Conservation (phyloP, 1,140 invertebrate species). For the Uloborus diversus region DNA sequence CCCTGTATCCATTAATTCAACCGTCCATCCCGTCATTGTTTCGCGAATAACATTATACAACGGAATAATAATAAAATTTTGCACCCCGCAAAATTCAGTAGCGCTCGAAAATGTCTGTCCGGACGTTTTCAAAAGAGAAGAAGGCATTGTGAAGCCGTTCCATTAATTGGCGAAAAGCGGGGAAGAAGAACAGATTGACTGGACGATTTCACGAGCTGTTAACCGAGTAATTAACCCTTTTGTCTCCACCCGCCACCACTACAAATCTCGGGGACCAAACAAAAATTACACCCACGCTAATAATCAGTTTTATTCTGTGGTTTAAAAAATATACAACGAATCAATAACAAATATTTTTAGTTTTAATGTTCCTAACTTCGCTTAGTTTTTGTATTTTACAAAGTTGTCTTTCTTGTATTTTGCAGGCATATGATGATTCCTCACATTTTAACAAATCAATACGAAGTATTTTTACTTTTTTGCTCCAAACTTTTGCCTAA, state of each 20-base stretch:
- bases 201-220: slow-evolving; percentile 56
- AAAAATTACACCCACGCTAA: too few species aligned
- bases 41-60: neutral
- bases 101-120: slow-evolving; percentile 42
- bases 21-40: slow-evolving; percentile 29
- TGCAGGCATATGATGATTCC: too few species aligned
- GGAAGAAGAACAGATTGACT: slow-evolving; percentile 56
- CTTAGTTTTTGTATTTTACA: too few species aligned
- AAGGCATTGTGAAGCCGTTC: slow-evolving; percentile 52
- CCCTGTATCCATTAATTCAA: slow-evolving; percentile 25
- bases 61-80: slow-evolving; percentile 54
- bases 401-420: too few species aligned
- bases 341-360: too few species aligned
- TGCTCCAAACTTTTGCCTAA: too few species aligned
- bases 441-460: too few species aligned
- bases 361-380: too few species aligned
- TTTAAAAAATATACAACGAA: too few species aligned
- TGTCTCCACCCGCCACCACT: slow-evolving; percentile 43
- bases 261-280: neutral
- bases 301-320: too few species aligned
- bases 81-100: slow-evolving; percentile 33
- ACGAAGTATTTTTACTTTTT: too few species aligned
- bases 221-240: slow-evolving; percentile 57
- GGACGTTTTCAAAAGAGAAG: slow-evolving; percentile 39
- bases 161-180: slow-evolving; percentile 53